phyloP scores from a whole-genome alignment of 2,888 invertebrate genomes.

The Mycalesis mineus region DNA sequence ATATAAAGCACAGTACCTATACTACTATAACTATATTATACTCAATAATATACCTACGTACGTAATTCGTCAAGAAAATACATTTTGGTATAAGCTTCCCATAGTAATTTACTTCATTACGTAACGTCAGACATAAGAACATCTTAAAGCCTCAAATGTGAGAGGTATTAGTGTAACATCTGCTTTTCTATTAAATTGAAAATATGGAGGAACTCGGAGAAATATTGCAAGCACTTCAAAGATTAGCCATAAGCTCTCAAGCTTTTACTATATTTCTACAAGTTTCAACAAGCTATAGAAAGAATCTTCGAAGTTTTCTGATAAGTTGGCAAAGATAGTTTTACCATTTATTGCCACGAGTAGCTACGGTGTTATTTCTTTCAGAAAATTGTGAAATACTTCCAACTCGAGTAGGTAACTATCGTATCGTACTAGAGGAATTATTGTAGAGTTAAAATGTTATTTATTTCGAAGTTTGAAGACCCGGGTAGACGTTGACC shows the following conservation, averaged over 20 bases:
- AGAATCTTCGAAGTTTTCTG: not conserved
- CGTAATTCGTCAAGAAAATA: no score
- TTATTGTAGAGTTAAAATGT: no score
- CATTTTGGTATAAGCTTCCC: no score
- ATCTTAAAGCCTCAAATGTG: not conserved
- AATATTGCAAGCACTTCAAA: not conserved
- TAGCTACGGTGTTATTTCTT: not conserved
- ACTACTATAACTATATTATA: no score
- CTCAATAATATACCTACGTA: no score
- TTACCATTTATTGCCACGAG: not conserved
- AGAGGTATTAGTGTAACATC: not conserved
- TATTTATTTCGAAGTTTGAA: no score
- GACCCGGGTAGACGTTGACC: no score
- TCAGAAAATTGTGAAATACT: not conserved
- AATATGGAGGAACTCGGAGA: not conserved
- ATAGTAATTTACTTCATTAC: no score
- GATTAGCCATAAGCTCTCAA: constrained; percentile 6
- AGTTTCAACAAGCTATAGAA: not conserved
- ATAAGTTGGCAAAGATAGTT: constrained; percentile 3
- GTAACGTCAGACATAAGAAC: not conserved
- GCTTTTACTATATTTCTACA: constrained; percentile 3
- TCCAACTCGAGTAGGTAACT: not conserved
- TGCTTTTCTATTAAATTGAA: constrained; percentile 4
- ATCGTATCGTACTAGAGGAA: not conserved
- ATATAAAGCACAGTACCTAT: no score